Base-by-base conservation (phyloP, 2,113 vertebrate genomes). In the Empidonax alnorum region DNA sequence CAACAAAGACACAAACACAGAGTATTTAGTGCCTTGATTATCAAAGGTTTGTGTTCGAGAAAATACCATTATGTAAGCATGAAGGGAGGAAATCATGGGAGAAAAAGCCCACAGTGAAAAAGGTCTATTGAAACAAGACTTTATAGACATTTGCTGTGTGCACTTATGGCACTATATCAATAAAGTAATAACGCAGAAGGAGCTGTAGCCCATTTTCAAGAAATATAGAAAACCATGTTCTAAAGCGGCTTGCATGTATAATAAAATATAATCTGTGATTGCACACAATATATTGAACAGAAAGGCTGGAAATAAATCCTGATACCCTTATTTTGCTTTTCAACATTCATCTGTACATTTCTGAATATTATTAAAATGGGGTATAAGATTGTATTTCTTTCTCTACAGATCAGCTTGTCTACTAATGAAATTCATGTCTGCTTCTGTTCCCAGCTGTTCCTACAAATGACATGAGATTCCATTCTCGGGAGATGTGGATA, bases 301-400 rank as follows among this genome's bases (percentile, higher is more conserved):
- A 87, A 79, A 91, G 19, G 7, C 74, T 94, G 31, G 53, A 82
- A 90, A 93, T 79, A 87, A 91, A 93, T 83, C 42, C 42, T 58
- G 49, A 68, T 53, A 55, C 23, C 7, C 49, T 83, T 53, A 62
- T 82, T 91, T 87, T 72, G 65, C 19, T 93, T 85, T 73, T 68
- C 78, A 89, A 53, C 18, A 12, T 76, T 71, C 6, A 0, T 79
- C 19, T 82, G 28, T 28, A 49, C 35, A 68, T 68, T 89, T 75
- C 61, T 89, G 66, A 66, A 33, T 53, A 55, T 47, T 73, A 90
- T 69, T 79, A 80, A 89, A 96, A 65, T 33, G 8, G 5, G 3
- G 1, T 50, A 84, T 81, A 39, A 61, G 35, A 68, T 52, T 78
- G 44, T 49, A 41, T 90, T 90, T 90, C 35, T 77, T 93, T 89